Conservation (phyloP, 2,888 invertebrate genomes). For the Ophion obscuratus region DNA sequence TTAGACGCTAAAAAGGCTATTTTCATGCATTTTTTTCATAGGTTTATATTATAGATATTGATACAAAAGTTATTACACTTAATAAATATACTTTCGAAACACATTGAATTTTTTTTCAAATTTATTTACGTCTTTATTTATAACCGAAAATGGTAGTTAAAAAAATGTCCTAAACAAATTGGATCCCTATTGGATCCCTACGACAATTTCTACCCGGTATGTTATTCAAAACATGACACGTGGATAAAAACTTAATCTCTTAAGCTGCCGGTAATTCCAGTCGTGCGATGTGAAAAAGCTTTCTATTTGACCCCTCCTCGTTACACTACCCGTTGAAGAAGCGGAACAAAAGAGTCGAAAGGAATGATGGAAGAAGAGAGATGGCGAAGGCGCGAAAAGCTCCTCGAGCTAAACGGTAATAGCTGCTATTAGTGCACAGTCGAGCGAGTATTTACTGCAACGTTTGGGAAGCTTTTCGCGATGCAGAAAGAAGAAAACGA, state of each 20-base stretch:
- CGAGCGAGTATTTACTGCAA: constrained; percentile 36
- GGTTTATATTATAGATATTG: too few relatives aligned
- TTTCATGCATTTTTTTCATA: too few relatives aligned
- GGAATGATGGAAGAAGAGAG: background rate
- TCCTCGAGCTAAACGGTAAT: constrained; percentile 70
- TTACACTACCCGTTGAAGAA: constrained; percentile 1
- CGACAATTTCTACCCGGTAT: background rate
- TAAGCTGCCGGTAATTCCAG: constrained; percentile 21
- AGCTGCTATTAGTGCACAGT: constrained; percentile 69
- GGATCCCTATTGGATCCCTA: too few relatives aligned
- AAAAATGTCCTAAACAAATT: too few relatives aligned
- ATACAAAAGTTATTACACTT: too few relatives aligned
- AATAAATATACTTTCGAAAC: too few relatives aligned
- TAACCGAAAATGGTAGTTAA: too few relatives aligned
- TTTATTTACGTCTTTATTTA: too few relatives aligned
- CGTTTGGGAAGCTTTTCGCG: constrained; percentile 18
- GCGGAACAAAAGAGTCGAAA: background rate
- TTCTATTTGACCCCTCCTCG: background rate
- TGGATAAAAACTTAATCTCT: constrained; percentile 12
- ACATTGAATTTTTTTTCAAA: too few relatives aligned
- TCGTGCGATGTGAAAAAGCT: constrained; percentile 10
- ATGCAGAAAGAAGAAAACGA: constrained; percentile 34
- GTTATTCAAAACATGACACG: background rate
- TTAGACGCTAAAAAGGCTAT: too few relatives aligned
- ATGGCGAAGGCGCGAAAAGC: constrained; percentile 16